phyloP scores from a whole-genome alignment of 2,797 vertebrate species.

The Diglossa cyanea region DNA sequence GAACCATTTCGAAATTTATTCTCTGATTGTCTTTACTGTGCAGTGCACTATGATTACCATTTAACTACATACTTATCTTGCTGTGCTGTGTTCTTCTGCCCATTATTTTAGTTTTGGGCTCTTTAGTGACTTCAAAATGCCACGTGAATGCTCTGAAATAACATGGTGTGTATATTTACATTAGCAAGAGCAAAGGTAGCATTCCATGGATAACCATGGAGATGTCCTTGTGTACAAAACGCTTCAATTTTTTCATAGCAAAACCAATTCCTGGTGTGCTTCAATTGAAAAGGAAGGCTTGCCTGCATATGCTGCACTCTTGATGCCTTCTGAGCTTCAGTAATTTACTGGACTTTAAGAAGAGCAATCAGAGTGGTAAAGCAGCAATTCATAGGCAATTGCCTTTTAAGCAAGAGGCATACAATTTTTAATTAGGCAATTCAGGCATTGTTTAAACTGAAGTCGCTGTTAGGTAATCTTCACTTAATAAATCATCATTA shows the following conservation, averaged over 20 bases:
- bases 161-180: neutral
- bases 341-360: conserved; percentile 9
- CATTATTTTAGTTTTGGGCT: neutral
- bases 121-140: neutral
- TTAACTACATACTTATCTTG: neutral
- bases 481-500: conserved; percentile 39
- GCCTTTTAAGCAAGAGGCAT: conserved; percentile 21
- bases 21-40: neutral
- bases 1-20: neutral
- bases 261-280: neutral
- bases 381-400: neutral
- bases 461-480: conserved; percentile 30
- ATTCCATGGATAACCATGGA: neutral
- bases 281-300: neutral
- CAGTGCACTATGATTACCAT: neutral
- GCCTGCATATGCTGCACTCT: neutral
- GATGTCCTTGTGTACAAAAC: neutral
- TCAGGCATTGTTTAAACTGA: conserved; percentile 52
- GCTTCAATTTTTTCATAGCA: neutral
- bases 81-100: neutral
- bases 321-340: neutral
- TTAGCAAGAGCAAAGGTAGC: neutral
- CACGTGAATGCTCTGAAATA: neutral
- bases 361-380: neutral
- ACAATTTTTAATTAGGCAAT: conserved; percentile 31